These are phyloP conservation scores for Catocala nupta DNA, from an alignment of 2,888 invertebrate genomes.

Conservation along the genomic window DNA sequence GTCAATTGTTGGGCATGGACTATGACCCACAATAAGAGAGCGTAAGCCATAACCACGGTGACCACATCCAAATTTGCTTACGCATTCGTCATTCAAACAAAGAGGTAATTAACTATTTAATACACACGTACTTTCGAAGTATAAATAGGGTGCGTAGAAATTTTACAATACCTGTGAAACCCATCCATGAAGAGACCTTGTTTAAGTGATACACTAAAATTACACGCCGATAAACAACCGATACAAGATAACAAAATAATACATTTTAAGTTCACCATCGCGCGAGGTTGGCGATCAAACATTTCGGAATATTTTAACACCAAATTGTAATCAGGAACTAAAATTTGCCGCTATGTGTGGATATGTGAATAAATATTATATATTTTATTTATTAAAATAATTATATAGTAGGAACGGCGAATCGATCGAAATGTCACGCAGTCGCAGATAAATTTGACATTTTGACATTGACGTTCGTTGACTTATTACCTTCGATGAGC, in stretches of 20 bases:
- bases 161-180: constrained; percentile 73
- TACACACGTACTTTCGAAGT: too few species aligned
- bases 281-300: background rate
- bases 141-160: too few species aligned
- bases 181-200: constrained; percentile 71
- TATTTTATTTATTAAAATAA: background rate
- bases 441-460: background rate
- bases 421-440: background rate
- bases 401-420: background rate
- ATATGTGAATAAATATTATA: background rate
- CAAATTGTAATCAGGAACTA: too few species aligned
- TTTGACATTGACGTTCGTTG: constrained; percentile 1
- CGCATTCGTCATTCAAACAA: too few species aligned
- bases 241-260: constrained; percentile 40
- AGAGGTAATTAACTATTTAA: too few species aligned
- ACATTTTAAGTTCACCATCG: background rate
- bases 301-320: background rate
- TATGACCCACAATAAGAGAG: too few species aligned
- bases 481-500: background rate
- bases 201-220: constrained; percentile 66
- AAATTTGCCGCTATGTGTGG: too few species aligned
- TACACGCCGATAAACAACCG: constrained; percentile 57
- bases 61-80: too few species aligned
- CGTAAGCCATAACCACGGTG: too few species aligned
- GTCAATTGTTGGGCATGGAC: too few species aligned